Evolutionary conservation across 1,140 invertebrate species (phyloP), one percentile per base, ranked within the genome.

Genomic region (Trachymyrmex septentrionalis): DNA sequence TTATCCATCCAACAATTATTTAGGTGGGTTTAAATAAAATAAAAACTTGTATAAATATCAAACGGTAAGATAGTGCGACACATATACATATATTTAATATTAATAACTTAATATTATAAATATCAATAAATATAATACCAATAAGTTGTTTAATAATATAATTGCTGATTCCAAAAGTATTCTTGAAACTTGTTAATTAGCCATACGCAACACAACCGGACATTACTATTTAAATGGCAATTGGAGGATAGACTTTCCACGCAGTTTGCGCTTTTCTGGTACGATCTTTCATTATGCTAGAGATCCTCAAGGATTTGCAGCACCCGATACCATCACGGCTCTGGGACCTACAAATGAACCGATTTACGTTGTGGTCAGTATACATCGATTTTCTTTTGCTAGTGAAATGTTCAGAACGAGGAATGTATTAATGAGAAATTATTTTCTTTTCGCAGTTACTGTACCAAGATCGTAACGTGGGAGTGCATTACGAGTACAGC

Each of bases 171-270:
- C 4, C 16, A 16, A n/a, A n/a, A 75, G 50, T 48, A 73, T 48
- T 85, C 3, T 44, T 55, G n/a, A 69, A 80, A 86, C 5, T 30
- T 19, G 27, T 76, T 76, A 21, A 24, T 72, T 66, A 98, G 98
- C 98, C 21, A 96, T 99, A 63, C 96, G 99, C 90, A 98, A 99
- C 93, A 96, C 96, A 57, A 96, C 96, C 66, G 98, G 97, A 16
- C 96, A 97, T 89, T 99, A 98, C 93, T 99, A 99, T 93, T 95
- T 99, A 21, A 99, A 99, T 94, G 99, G 99, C 6, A 98, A 99
- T 93, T 99, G 98, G 97, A 96, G 97, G 92, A 99, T 99, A 92
- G 98, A 99, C 94, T 98, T 98, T 94, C 98, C 98, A 0, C 96
- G 97, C 71, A 97, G 97, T 44, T 95, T 98, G 85, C 96, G 96